Evolutionary conservation across 1,140 invertebrate species (phyloP).

Genomic region (Drosophila serrata): DNA sequence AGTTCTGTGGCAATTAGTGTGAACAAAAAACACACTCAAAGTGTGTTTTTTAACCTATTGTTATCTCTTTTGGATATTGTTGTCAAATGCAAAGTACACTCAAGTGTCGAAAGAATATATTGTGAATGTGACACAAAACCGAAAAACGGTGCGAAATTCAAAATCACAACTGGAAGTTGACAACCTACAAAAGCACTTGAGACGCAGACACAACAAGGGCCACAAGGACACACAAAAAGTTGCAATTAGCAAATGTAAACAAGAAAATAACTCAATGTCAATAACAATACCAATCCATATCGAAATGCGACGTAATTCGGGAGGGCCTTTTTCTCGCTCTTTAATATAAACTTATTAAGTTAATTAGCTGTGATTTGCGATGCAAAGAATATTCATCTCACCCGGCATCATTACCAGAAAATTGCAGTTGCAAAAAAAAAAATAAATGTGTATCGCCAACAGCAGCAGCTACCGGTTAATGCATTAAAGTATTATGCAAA

Average conservation of each 20-base stretch:
- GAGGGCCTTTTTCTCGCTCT: constrained; percentile 30
- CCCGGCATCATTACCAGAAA: constrained; percentile 52
- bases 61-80: constrained; percentile 42
- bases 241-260: constrained; percentile 57
- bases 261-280: constrained; percentile 17
- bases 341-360: constrained; percentile 63
- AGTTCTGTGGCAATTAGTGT: constrained; percentile 45
- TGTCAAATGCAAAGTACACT: constrained; percentile 54
- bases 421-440: constrained; percentile 34
- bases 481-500: constrained; percentile 57
- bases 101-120: constrained; percentile 46
- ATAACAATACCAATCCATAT: constrained; percentile 18
- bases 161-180: constrained; percentile 47
- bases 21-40: constrained; percentile 44
- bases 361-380: constrained; percentile 58
- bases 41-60: constrained; percentile 28
- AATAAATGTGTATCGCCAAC: constrained; percentile 10
- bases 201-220: constrained; percentile 1
- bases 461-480: constrained; percentile 61
- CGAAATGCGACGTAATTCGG: constrained; percentile 23
- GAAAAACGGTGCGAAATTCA: constrained; percentile 24
- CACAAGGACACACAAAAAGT: constrained; percentile 42
- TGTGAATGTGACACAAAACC: constrained; percentile 39
- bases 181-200: constrained; percentile 49
- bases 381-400: constrained; percentile 36